phyloP scores from a whole-genome alignment of 2,113 vertebrate species.

The Bostrychus sinensis region DNA sequence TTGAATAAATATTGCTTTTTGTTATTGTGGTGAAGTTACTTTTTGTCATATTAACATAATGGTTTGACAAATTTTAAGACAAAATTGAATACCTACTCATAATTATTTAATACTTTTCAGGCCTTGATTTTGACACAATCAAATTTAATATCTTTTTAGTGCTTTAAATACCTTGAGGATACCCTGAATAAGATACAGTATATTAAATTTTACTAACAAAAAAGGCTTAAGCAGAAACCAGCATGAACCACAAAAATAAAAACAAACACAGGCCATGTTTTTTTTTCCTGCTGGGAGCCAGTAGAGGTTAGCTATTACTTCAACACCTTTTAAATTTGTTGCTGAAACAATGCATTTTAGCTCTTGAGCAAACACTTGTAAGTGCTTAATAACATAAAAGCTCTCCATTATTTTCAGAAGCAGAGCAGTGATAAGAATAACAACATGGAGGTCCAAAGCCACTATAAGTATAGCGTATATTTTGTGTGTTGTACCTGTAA shows the following conservation, averaged over 20 bases:
- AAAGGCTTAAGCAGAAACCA: constrained; percentile 2
- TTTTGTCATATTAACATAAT: too few species aligned
- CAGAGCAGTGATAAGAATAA: not conserved
- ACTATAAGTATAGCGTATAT: not conserved
- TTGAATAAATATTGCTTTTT: too few species aligned
- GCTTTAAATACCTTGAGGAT: too few species aligned
- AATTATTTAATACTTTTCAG: too few species aligned
- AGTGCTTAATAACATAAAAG: not conserved
- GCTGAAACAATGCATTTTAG: constrained; percentile 5
- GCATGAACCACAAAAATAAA: not conserved
- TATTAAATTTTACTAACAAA: not conserved
- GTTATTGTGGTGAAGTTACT: too few species aligned
- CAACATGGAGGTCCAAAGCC: not conserved
- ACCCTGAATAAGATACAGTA: too few species aligned
- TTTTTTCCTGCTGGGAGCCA: constrained; percentile 18
- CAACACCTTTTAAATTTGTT: not conserved
- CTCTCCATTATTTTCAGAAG: not conserved
- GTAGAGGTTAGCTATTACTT: constrained; percentile 16
- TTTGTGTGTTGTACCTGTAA: constrained; percentile 80
- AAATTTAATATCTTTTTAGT: too few species aligned
- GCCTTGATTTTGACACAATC: too few species aligned
- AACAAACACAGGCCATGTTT: not conserved
- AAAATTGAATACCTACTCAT: too few species aligned
- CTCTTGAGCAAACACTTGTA: not conserved
- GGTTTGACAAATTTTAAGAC: too few species aligned